Evolutionary conservation across 2,888 invertebrate genomes (phyloP), one percentile per base, ranked within the genome.

Genomic region (Achlya flavicornis): DNA sequence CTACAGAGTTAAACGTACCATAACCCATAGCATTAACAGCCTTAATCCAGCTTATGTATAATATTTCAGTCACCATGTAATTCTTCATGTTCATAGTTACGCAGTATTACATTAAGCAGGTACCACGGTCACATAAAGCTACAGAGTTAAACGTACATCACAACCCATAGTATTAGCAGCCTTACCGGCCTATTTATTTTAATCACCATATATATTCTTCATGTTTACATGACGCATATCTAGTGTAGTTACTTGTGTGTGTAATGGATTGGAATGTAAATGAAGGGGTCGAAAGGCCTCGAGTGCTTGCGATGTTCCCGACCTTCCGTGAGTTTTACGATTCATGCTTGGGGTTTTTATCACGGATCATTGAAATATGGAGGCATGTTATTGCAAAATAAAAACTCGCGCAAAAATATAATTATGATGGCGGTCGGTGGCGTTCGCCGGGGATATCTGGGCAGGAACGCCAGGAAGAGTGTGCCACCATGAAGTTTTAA

Each of bases 261-360:
- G 58, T 58, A 58, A 58, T 58, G 58, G 58, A 58, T 58, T 58
- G 58, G 58, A 58, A 58, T 58, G 58, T 35, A 58, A 58, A 58
- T 58, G 12, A 58, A 58, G 58, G 58, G 58, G 35, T 14, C 58
- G 53, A 10, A 19, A 19, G 53, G 19, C 53, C 53, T 53, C 53
- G 53, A 53, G 53, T 10, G 19, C 53, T 19, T 10, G n/a, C 53
- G 53, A 53, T 53, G 53, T 58, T 35, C 16, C n/a, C 35, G 58
- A 58, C 58, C 38, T 35, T 58, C 58, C 16, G 53, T 53, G 53
- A 53, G 19, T 53, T 53, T 53, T 53, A 53, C 53, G 53, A 53
- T 19, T 16, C 53, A 19, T 19, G 19, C 19, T 53, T 8, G 19
- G 53, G 19, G 16, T 48, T 48, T 19, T 53, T 19, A 19, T 5